These are phyloP conservation scores for Phenacoccus solenopsis DNA, from an alignment of 1,140 invertebrate genomes.

Conservation along the genomic window DNA sequence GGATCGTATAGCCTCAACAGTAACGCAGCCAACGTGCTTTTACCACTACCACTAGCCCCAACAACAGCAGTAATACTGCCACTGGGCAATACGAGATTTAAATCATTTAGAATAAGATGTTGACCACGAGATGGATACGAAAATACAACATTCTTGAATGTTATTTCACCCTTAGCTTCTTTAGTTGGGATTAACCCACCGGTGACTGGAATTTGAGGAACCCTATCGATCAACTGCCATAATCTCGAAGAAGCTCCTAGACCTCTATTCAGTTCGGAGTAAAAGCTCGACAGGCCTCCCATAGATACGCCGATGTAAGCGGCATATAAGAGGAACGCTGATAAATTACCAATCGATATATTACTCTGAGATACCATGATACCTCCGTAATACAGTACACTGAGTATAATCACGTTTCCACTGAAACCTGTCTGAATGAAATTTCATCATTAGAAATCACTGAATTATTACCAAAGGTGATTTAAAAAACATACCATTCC, in stretches of 20 bases:
- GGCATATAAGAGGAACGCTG: constrained; percentile 83
- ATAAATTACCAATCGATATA: constrained; percentile 78
- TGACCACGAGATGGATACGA: constrained; percentile 59
- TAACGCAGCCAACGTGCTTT: constrained; percentile 63
- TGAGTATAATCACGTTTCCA: constrained; percentile 82
- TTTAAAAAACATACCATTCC: constrained; percentile 50
- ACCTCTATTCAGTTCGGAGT: constrained; percentile 84
- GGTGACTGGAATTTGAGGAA: constrained; percentile 54
- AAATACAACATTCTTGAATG: constrained; percentile 57
- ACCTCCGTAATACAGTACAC: constrained; percentile 88
- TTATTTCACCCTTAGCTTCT: constrained; percentile 48
- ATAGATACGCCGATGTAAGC: constrained; percentile 84
- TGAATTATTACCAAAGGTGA: background rate
- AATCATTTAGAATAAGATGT: constrained; percentile 44
- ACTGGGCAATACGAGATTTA: constrained; percentile 54
- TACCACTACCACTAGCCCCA: constrained; percentile 73
- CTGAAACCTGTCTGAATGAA: constrained; percentile 67
- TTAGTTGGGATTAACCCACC: constrained; percentile 41
- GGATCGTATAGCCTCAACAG: constrained; percentile 74
- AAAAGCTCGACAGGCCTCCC: constrained; percentile 74
- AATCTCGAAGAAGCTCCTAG: constrained; percentile 77
- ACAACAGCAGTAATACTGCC: constrained; percentile 69
- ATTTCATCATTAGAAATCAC: background rate
- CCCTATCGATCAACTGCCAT: constrained; percentile 77
- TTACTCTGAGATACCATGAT: constrained; percentile 66